A percentile compares a stretch with the other conserved stretches of the same genome.
phyloP scores from a whole-genome alignment of 2,113 vertebrate species.

The Diphyllodes magnificus region DNA sequence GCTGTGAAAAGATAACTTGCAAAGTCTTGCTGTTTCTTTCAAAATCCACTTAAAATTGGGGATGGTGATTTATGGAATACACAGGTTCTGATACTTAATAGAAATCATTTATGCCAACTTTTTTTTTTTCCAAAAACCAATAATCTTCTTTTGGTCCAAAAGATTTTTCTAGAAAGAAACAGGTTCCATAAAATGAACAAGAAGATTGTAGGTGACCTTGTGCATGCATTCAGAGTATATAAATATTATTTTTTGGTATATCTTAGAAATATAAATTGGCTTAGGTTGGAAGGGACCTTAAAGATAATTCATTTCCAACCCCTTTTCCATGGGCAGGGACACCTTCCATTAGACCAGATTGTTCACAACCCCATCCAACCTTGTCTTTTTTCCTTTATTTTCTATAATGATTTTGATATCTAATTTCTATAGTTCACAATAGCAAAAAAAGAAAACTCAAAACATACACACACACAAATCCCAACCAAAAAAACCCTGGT shows the following conservation, averaged over 20 bases:
- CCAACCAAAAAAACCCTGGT: not conserved
- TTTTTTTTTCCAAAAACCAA: not conserved
- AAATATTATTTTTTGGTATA: not conserved
- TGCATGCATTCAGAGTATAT: not conserved
- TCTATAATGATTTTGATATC: not conserved
- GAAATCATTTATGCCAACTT: not conserved
- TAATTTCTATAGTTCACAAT: not conserved
- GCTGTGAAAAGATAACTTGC: constrained; percentile 22
- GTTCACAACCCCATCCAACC: not conserved
- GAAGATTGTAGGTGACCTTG: not conserved
- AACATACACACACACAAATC: not conserved
- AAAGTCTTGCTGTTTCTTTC: not conserved
- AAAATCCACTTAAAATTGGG: not conserved
- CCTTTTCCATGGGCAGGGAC: not conserved
- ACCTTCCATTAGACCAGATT: not conserved
- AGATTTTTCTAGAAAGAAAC: not conserved
- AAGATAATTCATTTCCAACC: not conserved
- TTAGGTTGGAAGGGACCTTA: not conserved
- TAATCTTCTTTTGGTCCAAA: not conserved
- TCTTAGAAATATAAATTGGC: not conserved
- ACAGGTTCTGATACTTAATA: not conserved
- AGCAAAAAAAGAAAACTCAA: not conserved
- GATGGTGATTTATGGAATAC: not conserved
- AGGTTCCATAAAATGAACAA: not conserved
- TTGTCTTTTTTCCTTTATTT: not conserved